Conservation (phyloP, 2,797 vertebrate genomes). For the Cercopithecus diana region DNA sequence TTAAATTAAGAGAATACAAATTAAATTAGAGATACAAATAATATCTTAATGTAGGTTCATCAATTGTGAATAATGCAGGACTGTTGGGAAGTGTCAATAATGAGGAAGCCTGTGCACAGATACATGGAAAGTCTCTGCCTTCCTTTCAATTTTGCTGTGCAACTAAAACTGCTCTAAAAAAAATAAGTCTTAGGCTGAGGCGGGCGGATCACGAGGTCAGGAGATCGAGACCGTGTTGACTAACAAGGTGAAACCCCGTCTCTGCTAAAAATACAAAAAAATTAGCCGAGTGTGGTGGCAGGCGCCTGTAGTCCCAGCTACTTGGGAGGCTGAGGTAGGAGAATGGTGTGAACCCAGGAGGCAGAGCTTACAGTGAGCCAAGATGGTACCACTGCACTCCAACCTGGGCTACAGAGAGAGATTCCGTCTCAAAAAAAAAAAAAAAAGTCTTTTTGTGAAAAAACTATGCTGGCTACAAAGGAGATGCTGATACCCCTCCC, state of each 20-base stretch:
- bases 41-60: neutral
- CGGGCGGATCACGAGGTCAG: too few species aligned
- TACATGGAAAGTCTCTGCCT: neutral
- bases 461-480: neutral
- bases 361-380: too few species aligned
- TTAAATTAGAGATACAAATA: neutral
- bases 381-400: too few species aligned
- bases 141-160: neutral
- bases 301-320: too few species aligned
- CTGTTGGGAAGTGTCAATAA: too few species aligned
- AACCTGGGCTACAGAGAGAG: too few species aligned
- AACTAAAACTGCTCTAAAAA: neutral
- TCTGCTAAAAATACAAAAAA: too few species aligned
- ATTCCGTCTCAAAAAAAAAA: neutral
- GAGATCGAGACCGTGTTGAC: too few species aligned
- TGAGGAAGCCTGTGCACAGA: accelerated
- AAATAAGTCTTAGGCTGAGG: too few species aligned
- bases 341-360: too few species aligned
- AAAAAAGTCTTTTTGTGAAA: neutral
- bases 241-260: too few species aligned
- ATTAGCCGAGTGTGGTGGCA: accelerated
- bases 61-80: neutral
- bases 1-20: neutral
- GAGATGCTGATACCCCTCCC: neutral
- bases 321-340: too few species aligned